Evolutionary conservation across 2,113 vertebrate species (phyloP).

Genomic region (Hyperoodon ampullatus): DNA sequence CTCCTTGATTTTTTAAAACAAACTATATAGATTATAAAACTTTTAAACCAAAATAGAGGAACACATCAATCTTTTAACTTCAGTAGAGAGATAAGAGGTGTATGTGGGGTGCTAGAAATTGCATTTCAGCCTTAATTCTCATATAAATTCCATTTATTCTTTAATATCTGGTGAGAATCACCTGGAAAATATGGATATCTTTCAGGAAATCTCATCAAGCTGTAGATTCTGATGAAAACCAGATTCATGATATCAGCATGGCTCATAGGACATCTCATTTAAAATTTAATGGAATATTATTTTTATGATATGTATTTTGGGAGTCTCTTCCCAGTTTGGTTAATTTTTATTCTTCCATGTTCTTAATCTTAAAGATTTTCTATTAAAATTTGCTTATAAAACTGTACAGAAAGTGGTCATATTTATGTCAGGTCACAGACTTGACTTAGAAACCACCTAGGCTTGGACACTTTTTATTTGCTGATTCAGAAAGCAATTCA

Average conservation of each 20-base stretch:
- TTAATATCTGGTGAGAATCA: neutral
- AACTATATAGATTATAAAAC: neutral
- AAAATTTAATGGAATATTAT: neutral
- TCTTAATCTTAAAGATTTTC: slow-evolving; percentile 29
- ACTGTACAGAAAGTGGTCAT: neutral
- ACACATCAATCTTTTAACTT: neutral
- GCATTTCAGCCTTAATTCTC: neutral
- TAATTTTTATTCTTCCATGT: slow-evolving; percentile 21
- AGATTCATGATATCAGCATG: neutral
- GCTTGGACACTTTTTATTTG: neutral
- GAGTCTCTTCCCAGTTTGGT: neutral
- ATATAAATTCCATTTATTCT: neutral
- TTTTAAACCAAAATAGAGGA: neutral
- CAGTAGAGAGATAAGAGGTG: neutral
- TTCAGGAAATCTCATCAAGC: neutral
- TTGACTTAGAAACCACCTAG: neutral
- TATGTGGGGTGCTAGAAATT: neutral
- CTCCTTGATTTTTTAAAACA: neutral
- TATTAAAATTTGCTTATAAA: slow-evolving; percentile 24
- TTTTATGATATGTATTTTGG: slow-evolving; percentile 36
- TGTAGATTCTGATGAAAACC: neutral
- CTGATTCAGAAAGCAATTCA: slow-evolving; percentile 39
- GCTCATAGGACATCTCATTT: neutral
- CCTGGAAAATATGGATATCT: neutral
- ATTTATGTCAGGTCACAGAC: neutral